Evolutionary conservation across 1,140 invertebrate species (phyloP).

Genomic region (Brachystomella parvula): DNA sequence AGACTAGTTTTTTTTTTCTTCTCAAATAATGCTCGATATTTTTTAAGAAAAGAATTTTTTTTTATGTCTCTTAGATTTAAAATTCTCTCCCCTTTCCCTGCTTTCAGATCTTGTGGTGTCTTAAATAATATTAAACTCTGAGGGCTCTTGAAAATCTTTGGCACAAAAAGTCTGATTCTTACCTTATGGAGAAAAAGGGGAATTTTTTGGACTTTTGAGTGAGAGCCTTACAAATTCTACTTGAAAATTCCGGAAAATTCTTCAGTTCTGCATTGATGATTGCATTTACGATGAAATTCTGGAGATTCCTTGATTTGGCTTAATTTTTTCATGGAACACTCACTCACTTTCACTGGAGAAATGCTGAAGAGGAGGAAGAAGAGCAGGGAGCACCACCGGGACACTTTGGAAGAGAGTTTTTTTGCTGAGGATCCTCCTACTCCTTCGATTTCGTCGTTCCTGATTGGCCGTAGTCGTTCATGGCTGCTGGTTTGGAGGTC

Average conservation of each 20-base stretch:
- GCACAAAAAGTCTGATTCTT: conserved; percentile 10
- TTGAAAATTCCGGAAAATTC: neutral
- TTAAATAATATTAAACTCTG: too few relatives aligned
- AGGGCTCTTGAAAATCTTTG: conserved; percentile 3
- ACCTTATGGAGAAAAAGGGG: neutral
- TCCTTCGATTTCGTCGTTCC: too few relatives aligned
- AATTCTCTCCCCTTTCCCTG: conserved; percentile 1
- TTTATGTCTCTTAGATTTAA: too few relatives aligned
- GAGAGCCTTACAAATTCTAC: neutral
- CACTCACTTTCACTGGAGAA: conserved; percentile 7
- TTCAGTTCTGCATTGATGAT: neutral
- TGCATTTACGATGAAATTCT: neutral
- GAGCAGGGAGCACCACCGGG: conserved; percentile 8
- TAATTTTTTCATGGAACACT: too few relatives aligned
- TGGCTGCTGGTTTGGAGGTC: neutral
- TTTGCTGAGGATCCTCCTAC: too few relatives aligned
- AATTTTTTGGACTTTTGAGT: too few relatives aligned
- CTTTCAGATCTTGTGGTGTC: too few relatives aligned
- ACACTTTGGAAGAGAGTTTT: neutral
- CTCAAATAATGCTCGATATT: conserved; percentile 15
- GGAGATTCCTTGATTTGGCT: too few relatives aligned
- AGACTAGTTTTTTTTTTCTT: conserved; percentile 17
- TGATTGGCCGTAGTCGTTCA: too few relatives aligned
- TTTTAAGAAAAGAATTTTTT: conserved; percentile 4
- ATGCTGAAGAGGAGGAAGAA: too few relatives aligned